Conservation (phyloP, 2,113 vertebrate genomes). For the human region DNA sequence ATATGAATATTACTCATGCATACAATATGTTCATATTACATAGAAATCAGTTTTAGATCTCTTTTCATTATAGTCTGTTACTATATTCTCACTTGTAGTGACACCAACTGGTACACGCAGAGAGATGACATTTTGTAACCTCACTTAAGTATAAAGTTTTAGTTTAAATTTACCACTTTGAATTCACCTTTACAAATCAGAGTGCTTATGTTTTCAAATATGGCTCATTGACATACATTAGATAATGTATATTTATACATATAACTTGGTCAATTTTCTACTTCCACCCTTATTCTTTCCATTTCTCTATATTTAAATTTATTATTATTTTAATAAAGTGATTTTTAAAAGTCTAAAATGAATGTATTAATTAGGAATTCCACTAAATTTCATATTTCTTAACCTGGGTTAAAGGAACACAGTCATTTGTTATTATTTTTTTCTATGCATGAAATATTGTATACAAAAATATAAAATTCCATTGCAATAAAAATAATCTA, state of each 20-base stretch:
- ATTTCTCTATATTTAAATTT: constrained; percentile 41
- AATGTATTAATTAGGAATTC: constrained; percentile 39
- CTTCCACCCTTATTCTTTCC: background rate
- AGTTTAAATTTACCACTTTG: constrained; percentile 38
- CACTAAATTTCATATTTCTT: background rate
- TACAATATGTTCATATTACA: constrained; percentile 55
- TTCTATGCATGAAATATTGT: constrained; percentile 1
- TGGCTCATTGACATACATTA: background rate
- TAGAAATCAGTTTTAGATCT: constrained; percentile 47
- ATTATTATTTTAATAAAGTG: constrained; percentile 48
- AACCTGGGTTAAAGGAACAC: background rate
- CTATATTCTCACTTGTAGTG: constrained; percentile 64
- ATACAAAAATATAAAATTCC: background rate
- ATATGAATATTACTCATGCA: constrained; percentile 37
- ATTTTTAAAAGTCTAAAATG: constrained; percentile 20
- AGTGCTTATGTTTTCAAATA: constrained; percentile 49
- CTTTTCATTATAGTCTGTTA: constrained; percentile 48
- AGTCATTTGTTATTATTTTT: constrained; percentile 36
- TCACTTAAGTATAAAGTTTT: constrained; percentile 52
- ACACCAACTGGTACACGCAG: constrained; percentile 65
- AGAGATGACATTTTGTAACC: constrained; percentile 54
- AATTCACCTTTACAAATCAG: constrained; percentile 38
- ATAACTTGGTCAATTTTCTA: background rate
- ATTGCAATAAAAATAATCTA: constrained; percentile 23
- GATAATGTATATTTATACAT: background rate